These are phyloP conservation scores for Sebastes goodei DNA, from an alignment of 2,797 vertebrate genomes.

Conservation along the genomic window DNA sequence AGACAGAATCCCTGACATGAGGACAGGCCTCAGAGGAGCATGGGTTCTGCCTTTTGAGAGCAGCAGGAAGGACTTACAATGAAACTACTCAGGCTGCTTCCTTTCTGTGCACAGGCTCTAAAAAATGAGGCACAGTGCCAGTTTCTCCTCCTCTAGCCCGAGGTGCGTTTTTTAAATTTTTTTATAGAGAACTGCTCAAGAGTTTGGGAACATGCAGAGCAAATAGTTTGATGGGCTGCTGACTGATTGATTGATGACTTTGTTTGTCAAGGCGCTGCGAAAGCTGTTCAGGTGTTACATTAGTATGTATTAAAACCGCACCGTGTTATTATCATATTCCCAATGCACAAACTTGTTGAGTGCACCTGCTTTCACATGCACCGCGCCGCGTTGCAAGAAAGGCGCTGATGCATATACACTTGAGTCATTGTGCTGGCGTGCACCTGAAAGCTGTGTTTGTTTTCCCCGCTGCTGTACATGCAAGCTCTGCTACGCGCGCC, in stretches of 20 bases:
- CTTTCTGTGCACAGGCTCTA: slow-evolving; percentile 57
- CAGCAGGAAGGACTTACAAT: slow-evolving; percentile 71
- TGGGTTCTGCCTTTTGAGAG: slow-evolving; percentile 49
- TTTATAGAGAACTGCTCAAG: slow-evolving; percentile 51
- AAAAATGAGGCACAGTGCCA: slow-evolving; percentile 54
- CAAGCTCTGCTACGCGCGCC: slow-evolving; percentile 55
- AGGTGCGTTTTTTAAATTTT: slow-evolving; percentile 55
- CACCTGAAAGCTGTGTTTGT: slow-evolving; percentile 72
- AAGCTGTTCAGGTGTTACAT: slow-evolving; percentile 59
- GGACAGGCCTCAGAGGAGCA: slow-evolving; percentile 27
- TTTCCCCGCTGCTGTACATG: slow-evolving; percentile 36
- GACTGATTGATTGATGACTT: slow-evolving; percentile 67
- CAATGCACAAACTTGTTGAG: not conserved
- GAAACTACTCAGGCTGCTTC: slow-evolving; percentile 67
- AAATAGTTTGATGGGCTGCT: slow-evolving; percentile 54
- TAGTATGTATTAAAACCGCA: slow-evolving; percentile 40
- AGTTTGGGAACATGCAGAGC: slow-evolving; percentile 55
- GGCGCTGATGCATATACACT: slow-evolving; percentile 24
- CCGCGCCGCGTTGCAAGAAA: not conserved
- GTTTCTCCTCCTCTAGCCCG: slow-evolving; percentile 62
- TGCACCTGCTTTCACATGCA: not conserved
- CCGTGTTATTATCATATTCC: slow-evolving; percentile 22
- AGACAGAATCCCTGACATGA: slow-evolving; percentile 27
- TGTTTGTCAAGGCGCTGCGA: slow-evolving; percentile 61
- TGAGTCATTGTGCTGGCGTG: slow-evolving; percentile 57